These are phyloP conservation scores for Gobio occitaniae DNA, from an alignment of 2,797 vertebrate species.

Conservation along the genomic window DNA sequence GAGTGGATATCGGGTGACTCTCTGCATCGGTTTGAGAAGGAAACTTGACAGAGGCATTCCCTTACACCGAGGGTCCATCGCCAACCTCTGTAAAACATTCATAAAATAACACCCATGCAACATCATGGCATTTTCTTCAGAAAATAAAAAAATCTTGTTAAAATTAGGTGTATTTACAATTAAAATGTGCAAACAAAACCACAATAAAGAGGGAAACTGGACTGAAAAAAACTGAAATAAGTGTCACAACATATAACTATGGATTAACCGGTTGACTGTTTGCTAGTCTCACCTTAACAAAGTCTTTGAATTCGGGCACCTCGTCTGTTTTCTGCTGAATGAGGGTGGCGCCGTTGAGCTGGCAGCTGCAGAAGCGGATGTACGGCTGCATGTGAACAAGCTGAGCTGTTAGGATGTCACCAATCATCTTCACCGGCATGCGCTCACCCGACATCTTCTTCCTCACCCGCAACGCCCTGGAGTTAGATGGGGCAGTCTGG, in stretches of 20 bases:
- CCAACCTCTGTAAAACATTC: slow-evolving; percentile 85
- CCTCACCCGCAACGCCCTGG: slow-evolving; percentile 91
- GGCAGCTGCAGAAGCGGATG: slow-evolving; percentile 97
- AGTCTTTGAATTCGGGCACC: slow-evolving; percentile 95
- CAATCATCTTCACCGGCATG: slow-evolving; percentile 99
- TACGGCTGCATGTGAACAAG: slow-evolving; percentile 99
- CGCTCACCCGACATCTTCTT: slow-evolving; percentile 99
- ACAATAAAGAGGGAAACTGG: neutral
- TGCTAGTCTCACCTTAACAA: slow-evolving; percentile 86
- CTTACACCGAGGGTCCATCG: slow-evolving; percentile 97
- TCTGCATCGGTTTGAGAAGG: slow-evolving; percentile 98
- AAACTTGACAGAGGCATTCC: slow-evolving; percentile 99
- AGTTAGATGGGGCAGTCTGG: neutral
- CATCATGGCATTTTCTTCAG: neutral
- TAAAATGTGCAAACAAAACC: neutral
- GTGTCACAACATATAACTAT: neutral
- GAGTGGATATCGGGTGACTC: slow-evolving; percentile 96
- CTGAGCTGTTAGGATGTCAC: slow-evolving; percentile 96
- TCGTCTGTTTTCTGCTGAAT: slow-evolving; percentile 98
- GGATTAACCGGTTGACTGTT: neutral
- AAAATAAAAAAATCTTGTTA: neutral
- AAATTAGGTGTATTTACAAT: neutral
- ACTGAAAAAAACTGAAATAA: neutral
- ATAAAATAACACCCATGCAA: slow-evolving; percentile 10
- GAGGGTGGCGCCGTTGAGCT: slow-evolving; percentile 95